A percentile compares a stretch with the other conserved stretches of the same genome.
These are phyloP conservation scores for Uromys caudimaculatus DNA, from an alignment of 2,797 vertebrate genomes.

Conservation along the genomic window DNA sequence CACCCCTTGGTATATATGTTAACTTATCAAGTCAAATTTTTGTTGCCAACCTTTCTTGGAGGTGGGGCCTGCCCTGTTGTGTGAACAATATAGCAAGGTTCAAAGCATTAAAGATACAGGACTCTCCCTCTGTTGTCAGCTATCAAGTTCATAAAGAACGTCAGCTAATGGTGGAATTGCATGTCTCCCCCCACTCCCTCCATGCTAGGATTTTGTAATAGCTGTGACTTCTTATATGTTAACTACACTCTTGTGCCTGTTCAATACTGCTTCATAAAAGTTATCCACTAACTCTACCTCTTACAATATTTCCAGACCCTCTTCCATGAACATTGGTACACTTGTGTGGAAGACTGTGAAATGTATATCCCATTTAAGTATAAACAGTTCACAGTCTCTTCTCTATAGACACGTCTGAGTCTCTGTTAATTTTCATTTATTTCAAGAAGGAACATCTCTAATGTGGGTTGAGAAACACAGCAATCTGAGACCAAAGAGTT, in stretches of 20 bases:
- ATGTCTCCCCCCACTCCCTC: background rate
- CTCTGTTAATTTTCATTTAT: background rate
- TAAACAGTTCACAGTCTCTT: background rate
- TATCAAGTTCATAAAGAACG: background rate
- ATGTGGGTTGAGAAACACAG: too few species aligned
- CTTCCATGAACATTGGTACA: background rate
- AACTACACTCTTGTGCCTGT: background rate
- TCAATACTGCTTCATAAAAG: background rate
- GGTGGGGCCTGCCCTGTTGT: background rate
- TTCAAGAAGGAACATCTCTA: background rate
- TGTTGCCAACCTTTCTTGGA: background rate
- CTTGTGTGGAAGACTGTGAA: background rate
- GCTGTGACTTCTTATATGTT: background rate
- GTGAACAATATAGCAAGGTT: background rate
- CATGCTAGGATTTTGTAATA: background rate
- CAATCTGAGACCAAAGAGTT: background rate
- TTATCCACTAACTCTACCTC: background rate
- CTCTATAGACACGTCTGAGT: background rate
- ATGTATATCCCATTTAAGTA: background rate
- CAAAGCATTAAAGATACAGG: background rate
- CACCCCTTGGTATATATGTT: background rate
- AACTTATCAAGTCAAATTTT: background rate
- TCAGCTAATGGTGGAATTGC: background rate
- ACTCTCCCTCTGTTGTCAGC: background rate
- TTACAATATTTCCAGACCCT: background rate